Percentiles rank a stretch among this genome's conserved stretches.
Evolutionary conservation across 2,797 vertebrate genomes (phyloP).

Genomic region (Threskiornis aethiopicus): DNA sequence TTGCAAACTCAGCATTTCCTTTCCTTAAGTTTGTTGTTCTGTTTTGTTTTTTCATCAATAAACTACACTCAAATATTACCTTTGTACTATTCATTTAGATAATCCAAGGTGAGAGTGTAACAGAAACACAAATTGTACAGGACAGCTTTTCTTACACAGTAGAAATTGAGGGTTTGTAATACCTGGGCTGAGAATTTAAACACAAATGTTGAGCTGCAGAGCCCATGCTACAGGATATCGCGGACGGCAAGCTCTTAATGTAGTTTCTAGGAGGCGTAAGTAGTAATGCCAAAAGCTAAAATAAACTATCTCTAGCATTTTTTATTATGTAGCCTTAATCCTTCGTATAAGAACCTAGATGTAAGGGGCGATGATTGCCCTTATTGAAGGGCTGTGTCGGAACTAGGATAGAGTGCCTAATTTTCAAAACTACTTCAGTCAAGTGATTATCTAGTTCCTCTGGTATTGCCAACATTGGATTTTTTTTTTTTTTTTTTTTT

Average conservation of each 20-base stretch:
- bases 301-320: background rate
- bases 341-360: background rate
- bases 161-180: background rate
- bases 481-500: background rate
- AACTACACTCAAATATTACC: background rate
- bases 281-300: background rate
- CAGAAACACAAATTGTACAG: background rate
- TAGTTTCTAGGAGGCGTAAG: background rate
- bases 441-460: background rate
- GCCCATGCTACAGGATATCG: background rate
- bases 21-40: background rate
- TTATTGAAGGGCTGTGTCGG: background rate
- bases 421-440: background rate
- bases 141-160: background rate
- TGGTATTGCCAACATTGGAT: background rate
- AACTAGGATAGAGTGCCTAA: background rate
- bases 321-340: background rate
- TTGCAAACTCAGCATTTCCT: background rate
- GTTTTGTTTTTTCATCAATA: background rate
- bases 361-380: background rate
- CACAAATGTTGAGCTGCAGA: background rate
- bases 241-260: background rate
- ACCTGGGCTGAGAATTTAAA: background rate
- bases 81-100: background rate
- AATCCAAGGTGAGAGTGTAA: background rate